Evolutionary conservation across 1,140 invertebrate genomes (phyloP).

Genomic region (Anoplolepis gracilipes): DNA sequence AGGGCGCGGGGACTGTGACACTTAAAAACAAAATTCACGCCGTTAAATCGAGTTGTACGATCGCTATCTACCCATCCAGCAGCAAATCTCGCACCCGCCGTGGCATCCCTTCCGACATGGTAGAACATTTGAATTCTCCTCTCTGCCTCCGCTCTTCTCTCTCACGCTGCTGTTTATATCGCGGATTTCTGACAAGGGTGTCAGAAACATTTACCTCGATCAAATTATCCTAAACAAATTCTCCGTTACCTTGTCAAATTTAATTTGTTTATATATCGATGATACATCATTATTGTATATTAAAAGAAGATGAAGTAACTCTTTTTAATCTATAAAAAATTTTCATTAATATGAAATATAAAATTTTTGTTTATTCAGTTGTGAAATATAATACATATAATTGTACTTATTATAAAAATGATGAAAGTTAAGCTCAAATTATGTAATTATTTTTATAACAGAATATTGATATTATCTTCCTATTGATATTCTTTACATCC

Average conservation of each 20-base stretch:
- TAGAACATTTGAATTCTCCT: conserved; percentile 53
- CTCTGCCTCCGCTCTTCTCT: conserved; percentile 13
- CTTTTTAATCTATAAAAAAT: conserved; percentile 4
- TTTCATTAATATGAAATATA: background rate
- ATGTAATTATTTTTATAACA: background rate
- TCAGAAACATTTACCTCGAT: background rate
- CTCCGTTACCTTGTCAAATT: conserved; percentile 7
- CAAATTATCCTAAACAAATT: conserved; percentile 53
- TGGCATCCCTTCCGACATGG: conserved; percentile 39
- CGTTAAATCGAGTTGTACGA: conserved; percentile 61
- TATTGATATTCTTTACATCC: no score
- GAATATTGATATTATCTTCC: background rate
- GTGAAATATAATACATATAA: background rate
- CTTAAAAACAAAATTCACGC: conserved; percentile 63
- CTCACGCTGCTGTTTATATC: conserved; percentile 41
- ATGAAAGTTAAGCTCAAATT: background rate
- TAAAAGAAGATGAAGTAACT: background rate
- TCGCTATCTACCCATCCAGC: conserved; percentile 54
- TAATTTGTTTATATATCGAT: background rate
- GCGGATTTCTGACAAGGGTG: conserved; percentile 46
- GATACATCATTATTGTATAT: background rate
- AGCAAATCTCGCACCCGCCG: conserved; percentile 58
- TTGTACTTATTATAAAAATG: background rate
- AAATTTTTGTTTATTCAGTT: background rate
- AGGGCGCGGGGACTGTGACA: conserved; percentile 12